These are phyloP conservation scores for Pampusana beccarii DNA, from an alignment of 2,113 vertebrate species.

Conservation along the genomic window DNA sequence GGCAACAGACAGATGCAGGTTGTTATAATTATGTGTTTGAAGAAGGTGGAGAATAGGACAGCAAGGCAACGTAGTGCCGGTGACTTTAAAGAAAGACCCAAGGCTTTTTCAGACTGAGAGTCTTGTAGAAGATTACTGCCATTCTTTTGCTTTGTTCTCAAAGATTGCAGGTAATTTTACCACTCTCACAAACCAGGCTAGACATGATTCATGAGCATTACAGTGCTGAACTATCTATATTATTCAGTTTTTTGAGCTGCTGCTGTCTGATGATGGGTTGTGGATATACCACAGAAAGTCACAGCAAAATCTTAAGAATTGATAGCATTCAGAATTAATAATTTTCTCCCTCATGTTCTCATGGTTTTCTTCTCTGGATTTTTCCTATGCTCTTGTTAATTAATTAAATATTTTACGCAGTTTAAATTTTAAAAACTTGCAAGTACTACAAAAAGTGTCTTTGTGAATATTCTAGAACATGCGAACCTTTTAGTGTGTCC, in stretches of 20 bases:
- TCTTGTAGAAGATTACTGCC: not conserved
- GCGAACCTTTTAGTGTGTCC: not conserved
- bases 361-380: not conserved
- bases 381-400: not conserved
- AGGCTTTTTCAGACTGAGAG: not conserved
- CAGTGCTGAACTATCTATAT: not conserved
- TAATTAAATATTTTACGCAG: not conserved
- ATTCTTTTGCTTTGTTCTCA: constrained; percentile 1
- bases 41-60: not conserved
- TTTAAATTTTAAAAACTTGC: not conserved
- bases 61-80: not conserved
- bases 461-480: not conserved
- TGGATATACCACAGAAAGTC: not conserved
- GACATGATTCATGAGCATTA: not conserved
- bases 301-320: not conserved
- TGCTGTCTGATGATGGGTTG: not conserved
- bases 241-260: not conserved
- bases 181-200: not conserved
- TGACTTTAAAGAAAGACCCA: not conserved
- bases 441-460: not conserved
- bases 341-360: not conserved
- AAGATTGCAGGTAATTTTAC: not conserved
- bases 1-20: not conserved
- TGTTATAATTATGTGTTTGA: not conserved
- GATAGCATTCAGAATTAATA: fast-evolving